Evolutionary conservation across 2,113 vertebrate genomes (phyloP), one percentile per base, ranked within the genome.

Genomic region (Eira barbara): DNA sequence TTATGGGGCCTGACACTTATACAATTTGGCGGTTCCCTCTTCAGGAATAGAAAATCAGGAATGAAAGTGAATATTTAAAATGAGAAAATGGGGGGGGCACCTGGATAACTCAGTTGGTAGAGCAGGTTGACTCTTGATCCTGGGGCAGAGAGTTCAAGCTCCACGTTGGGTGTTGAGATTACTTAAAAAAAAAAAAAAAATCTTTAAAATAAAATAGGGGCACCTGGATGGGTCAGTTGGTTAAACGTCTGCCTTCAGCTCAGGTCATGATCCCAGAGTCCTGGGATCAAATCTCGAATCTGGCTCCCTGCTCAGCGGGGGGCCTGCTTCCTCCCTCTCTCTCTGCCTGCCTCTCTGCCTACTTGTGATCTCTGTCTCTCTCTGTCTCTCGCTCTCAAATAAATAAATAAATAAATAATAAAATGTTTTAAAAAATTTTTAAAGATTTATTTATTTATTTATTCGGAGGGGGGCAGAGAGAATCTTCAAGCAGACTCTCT

Each of bases 31-130:
- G 63, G 61, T 36, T 36, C 11, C 3, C 6, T 74, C 52, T 67
- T 81, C 90, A 36, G 78, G 13, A 92, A 63, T 80, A 89, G 67
- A 83, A 92, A 89, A 95, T 69, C 34, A 89, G n/a, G 59, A 42
- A 67, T 83, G 61, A 78, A 92, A 71, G 36, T 42, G 49, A 94
- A 49, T 89, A 83, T 91, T 91, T 71, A 88, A 88, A 80, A 47
- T 80, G 49, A 85, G 17, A 91, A 94, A 61, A 94, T 7, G 49
- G 13, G 39, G 13, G 13, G 57, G 57, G 3, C 11, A 14, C 7
- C 27, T 76, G 74, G 42, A 27, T 31, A 27, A 27, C 42, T 78
- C 74, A 47, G 42, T 47, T 17, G 12, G 14, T 47, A 47, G 42
- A 78, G 74, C 27, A 47, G 5, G 74, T 17, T 17, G 14, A 47